These are phyloP conservation scores for Falco punctatus DNA, from an alignment of 2,113 vertebrate species.

Conservation along the genomic window DNA sequence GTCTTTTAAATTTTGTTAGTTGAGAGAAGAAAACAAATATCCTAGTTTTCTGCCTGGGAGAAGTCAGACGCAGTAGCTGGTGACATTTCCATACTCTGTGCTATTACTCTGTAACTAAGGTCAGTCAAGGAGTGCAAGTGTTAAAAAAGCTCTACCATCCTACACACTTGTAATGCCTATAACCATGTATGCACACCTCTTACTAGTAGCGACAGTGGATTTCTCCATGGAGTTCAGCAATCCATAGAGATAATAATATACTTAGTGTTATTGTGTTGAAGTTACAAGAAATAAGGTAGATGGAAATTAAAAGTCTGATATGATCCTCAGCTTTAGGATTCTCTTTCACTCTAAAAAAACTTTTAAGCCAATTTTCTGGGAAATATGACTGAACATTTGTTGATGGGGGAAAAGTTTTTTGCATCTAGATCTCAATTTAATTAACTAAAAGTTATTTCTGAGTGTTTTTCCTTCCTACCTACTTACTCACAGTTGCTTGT, in stretches of 20 bases:
- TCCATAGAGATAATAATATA: background rate
- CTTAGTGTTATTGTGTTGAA: background rate
- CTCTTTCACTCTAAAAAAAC: slow-evolving; percentile 10
- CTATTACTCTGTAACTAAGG: background rate
- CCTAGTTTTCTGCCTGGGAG: background rate
- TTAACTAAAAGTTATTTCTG: slow-evolving; percentile 60
- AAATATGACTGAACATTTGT: slow-evolving; percentile 41
- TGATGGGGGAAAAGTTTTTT: slow-evolving; percentile 41
- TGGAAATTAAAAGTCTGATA: slow-evolving; percentile 14
- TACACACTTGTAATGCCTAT: background rate
- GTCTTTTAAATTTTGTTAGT: background rate
- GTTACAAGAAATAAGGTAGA: background rate
- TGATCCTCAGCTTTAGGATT: background rate
- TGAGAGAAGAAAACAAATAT: background rate
- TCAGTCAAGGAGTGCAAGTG: background rate
- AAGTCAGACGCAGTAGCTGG: background rate
- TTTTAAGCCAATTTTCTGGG: slow-evolving; percentile 32
- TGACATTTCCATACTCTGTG: background rate
- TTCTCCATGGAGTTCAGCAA: background rate
- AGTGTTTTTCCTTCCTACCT: slow-evolving; percentile 62
- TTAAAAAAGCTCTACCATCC: background rate
- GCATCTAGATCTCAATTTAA: slow-evolving; percentile 58
- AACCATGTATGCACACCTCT: background rate
- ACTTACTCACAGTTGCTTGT: slow-evolving; percentile 51
- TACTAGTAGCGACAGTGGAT: background rate